Evolutionary conservation across 1,140 invertebrate genomes (phyloP).

Genomic region (Drosophila mayri): DNA sequence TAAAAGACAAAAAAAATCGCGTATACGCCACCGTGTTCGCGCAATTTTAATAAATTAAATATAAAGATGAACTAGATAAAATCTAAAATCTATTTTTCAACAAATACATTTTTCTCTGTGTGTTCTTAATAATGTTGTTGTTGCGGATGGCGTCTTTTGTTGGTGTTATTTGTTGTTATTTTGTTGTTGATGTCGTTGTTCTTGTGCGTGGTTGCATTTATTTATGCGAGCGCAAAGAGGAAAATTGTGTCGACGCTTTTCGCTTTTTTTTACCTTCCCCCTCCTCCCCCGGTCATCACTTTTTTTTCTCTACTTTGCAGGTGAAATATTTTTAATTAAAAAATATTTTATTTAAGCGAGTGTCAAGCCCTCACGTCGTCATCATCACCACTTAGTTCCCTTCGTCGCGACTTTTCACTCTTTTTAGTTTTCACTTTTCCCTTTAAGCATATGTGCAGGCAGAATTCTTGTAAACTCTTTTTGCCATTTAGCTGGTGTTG

Average conservation of each 20-base stretch:
- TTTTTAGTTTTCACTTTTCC: conserved; percentile 16
- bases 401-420: conserved; percentile 2
- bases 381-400: conserved; percentile 24
- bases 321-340: conserved; percentile 84
- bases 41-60: not conserved
- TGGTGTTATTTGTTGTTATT: conserved; percentile 27
- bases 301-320: conserved; percentile 49
- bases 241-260: conserved; percentile 75
- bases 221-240: conserved; percentile 77
- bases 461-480: conserved; percentile 35
- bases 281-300: not conserved
- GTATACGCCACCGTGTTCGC: not conserved
- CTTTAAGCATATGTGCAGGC: conserved; percentile 29
- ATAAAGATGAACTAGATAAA: not conserved
- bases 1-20: not conserved
- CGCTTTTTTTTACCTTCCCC: conserved; percentile 10
- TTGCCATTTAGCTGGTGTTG: conserved; percentile 2
- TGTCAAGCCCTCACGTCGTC: conserved; percentile 49
- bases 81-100: not conserved
- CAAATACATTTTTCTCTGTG: not conserved
- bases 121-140: conserved; percentile 19
- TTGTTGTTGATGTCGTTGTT: conserved; percentile 28
- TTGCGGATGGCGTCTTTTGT: conserved; percentile 8
- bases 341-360: conserved; percentile 80
- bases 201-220: conserved; percentile 57